Base-by-base conservation (phyloP, 2,797 vertebrate genomes). In the Cossypha caffra region DNA sequence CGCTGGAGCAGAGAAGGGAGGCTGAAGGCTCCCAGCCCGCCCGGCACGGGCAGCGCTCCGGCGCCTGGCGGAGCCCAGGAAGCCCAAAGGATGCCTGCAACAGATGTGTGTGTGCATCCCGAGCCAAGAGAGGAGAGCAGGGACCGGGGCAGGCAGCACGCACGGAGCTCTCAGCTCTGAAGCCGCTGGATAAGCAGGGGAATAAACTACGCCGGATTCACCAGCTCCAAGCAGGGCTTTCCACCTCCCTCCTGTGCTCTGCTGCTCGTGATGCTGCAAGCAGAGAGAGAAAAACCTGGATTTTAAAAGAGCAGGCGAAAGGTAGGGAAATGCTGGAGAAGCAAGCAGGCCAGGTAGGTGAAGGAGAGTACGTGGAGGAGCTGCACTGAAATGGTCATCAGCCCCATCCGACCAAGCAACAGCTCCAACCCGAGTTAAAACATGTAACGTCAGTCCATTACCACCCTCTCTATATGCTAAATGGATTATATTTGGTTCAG, bases 401-500 rank as follows among this genome's bases (percentile, higher is more conserved):
- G 80, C 59, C 61, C 38, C 79, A 28, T 16, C 59, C 11, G 63
- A 86, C 45, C 86, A 10, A 38, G 17, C 3, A 4, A 67, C 43
- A 80, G 48, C 76, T 55, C 61, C 10, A 77, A 33, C n/a, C 57
- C 2, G 1, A 71, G 77, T 16, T 61, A 58, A 71, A 90, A 61
- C 1, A 0, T 3, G 1, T 8, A 71, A n/a, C 3, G 0, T 9
- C 40, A 11, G 86, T 45, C 73, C 69, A 43, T 86, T 93, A 57
- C 47, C 91, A 86, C 62, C 76, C 68, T 90, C 83, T 92, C 73
- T 72, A 7, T 52, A 64, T 52, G 86, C 83, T 88, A 90, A 93
- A 74, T 26, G 45, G 15, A 92, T 92, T 93, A 77, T 61, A 78
- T 88, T 88, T 84, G 86, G 80, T 88, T 96, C 90, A 90, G 62